Evolutionary conservation across 2,888 invertebrate genomes (phyloP), one percentile per base, ranked within the genome.

Genomic region (Mamestra brassicae): DNA sequence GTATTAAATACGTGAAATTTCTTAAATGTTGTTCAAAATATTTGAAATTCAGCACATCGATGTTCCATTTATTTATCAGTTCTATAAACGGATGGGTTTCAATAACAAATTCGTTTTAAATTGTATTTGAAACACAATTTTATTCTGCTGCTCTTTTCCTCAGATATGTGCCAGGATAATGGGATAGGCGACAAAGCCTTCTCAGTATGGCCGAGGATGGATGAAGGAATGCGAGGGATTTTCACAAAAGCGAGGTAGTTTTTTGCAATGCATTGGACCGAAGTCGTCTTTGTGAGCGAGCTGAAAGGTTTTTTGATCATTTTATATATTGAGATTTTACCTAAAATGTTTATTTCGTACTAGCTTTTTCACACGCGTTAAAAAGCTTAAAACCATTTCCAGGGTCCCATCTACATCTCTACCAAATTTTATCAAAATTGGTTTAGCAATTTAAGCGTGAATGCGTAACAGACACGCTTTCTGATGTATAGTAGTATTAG

Each of bases 41-140:
- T 57, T 76, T 62, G 10, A 47, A 62, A 77, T 76, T 69, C 34
- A 17, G 15, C 47, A 54, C 55, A 63, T 34, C 62, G 17, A 57
- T 73, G n/a, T 45, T 11, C 4, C 38, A 36, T 55, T 36, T 65
- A 47, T 79, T 83, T 74, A 34, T 62, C 11, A 70, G 62, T 63
- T 47, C 8, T 62, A 17, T 11, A 38, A 36, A 6, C 34, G 57
- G 8, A 58, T 38, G 13, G 60, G 36, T 34, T 80, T 65, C 66
- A 61, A 61, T 26, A 71, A 66, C 66, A 72, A 74, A 64, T 50
- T 61, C 11, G 50, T 70, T 60, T 71, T 68, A 68, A 68, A 47
- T 13, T 82, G 75, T 62, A 58, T 74, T 55, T 60, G 58, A 17
- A 52, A 52, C 15, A 52, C 52, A 52, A 52, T 52, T 52, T 52